Conservation (phyloP, 2,888 invertebrate species). For the Epirrita christyi region DNA sequence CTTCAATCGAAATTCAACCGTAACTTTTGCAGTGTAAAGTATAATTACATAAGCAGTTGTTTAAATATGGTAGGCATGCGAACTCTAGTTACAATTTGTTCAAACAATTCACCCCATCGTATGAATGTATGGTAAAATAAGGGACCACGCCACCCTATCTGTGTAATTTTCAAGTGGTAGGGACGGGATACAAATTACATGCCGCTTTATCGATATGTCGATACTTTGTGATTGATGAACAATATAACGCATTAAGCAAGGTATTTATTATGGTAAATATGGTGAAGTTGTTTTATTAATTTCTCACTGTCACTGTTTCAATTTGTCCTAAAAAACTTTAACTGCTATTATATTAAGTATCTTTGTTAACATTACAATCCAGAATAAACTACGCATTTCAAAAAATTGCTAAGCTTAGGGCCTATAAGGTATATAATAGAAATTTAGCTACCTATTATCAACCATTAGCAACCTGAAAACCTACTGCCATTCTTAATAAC, state of each 20-base stretch:
- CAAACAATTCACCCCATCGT: constrained; percentile 34
- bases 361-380: too few relatives aligned
- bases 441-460: too few relatives aligned
- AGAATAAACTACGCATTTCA: too few relatives aligned
- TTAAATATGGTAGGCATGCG: constrained; percentile 24
- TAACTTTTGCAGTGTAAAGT: constrained; percentile 12
- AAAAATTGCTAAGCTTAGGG: too few relatives aligned
- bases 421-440: too few relatives aligned
- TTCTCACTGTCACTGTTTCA: constrained; percentile 16
- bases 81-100: constrained; percentile 40
- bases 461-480: too few relatives aligned
- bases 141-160: constrained; percentile 26
- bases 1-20: constrained; percentile 13
- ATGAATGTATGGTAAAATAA: constrained; percentile 30
- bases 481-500: too few relatives aligned
- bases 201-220: constrained; percentile 37
- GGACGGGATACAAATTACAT: constrained; percentile 38
- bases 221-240: constrained; percentile 30
- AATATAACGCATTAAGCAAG: constrained; percentile 15
- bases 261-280: constrained; percentile 15
- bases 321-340: background rate
- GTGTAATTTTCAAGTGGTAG: constrained; percentile 54
- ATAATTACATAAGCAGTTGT: constrained; percentile 6
- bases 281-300: constrained; percentile 11
- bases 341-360: too few relatives aligned